Conservation (phyloP, 2,113 vertebrate species). For the Laticauda colubrina region DNA sequence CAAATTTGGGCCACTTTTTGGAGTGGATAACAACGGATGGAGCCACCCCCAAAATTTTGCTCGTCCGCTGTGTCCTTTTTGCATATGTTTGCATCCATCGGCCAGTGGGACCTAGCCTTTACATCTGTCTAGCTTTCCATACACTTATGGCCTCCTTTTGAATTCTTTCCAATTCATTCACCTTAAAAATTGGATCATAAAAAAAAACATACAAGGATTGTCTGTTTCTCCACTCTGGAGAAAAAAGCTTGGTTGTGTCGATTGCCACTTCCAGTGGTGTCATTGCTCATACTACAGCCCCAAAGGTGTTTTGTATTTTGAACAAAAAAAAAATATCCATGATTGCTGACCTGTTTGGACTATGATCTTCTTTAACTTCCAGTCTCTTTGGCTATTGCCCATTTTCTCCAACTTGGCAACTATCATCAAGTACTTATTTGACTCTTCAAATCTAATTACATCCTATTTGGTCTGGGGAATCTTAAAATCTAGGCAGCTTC, state of each 20-base stretch:
- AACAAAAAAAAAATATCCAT: not conserved
- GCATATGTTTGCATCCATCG: too few species aligned
- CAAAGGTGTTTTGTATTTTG: not conserved
- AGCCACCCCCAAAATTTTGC: too few species aligned
- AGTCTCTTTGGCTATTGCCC: not conserved
- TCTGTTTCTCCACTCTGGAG: not conserved
- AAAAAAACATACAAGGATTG: not conserved
- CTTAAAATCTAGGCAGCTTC: not conserved
- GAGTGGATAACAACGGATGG: too few species aligned
- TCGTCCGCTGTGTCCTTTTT: too few species aligned
- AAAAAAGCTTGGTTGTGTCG: not conserved
- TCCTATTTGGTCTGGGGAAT: not conserved
- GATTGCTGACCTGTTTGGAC: conserved; percentile 2
- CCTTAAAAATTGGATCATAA: conserved; percentile 14
- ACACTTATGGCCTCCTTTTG: conserved; percentile 24
- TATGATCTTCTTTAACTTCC: not conserved
- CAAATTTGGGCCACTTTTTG: too few species aligned
- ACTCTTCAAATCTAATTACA: not conserved
- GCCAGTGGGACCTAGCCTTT: too few species aligned
- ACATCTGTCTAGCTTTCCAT: conserved; percentile 13
- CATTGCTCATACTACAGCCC: not conserved
- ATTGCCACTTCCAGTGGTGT: not conserved
- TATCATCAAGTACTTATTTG: not conserved
- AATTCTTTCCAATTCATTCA: conserved; percentile 23
- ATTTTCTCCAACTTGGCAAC: not conserved